A percentile compares a stretch with the other conserved stretches of the same genome.
These are phyloP conservation scores for Cavia aperea DNA, from an alignment of 2,113 vertebrate species.

Conservation along the genomic window DNA sequence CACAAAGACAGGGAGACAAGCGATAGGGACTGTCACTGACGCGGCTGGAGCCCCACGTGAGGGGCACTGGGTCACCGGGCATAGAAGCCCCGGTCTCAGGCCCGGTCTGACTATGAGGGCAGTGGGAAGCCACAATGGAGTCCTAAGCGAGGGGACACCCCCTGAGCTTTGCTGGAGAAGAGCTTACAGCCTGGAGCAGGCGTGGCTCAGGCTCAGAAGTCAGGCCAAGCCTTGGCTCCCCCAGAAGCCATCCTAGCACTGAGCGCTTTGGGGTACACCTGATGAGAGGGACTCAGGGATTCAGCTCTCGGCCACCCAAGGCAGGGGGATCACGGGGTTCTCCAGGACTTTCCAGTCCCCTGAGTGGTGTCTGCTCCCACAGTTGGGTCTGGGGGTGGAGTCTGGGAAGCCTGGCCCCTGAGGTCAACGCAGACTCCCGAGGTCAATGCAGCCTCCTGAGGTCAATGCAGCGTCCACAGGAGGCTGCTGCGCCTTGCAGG, in stretches of 20 bases:
- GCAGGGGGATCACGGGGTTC: not conserved
- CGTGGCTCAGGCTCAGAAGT: not conserved
- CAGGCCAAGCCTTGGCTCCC: not conserved
- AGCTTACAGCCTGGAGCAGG: not conserved
- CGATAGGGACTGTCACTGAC: not conserved
- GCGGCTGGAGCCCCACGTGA: not conserved
- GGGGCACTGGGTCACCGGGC: accelerated
- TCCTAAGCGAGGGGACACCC: not conserved
- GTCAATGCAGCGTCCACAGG: not conserved
- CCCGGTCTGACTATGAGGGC: not conserved
- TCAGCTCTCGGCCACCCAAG: constrained; percentile 42
- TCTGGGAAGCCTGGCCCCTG: not conserved
- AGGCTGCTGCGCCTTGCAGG: not conserved
- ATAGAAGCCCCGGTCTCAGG: not conserved
- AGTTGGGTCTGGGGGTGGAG: constrained; percentile 67
- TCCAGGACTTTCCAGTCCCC: constrained; percentile 3
- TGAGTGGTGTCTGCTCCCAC: constrained; percentile 48
- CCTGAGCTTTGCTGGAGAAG: accelerated
- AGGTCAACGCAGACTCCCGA: no score
- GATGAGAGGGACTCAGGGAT: constrained; percentile 55
- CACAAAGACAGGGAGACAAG: not conserved
- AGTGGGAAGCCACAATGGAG: not conserved
- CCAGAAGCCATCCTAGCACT: not conserved
- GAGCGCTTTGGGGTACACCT: not conserved
- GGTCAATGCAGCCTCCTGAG: not conserved